Conservation (phyloP, 2,888 invertebrate species). For the Alsophila aescularia region DNA sequence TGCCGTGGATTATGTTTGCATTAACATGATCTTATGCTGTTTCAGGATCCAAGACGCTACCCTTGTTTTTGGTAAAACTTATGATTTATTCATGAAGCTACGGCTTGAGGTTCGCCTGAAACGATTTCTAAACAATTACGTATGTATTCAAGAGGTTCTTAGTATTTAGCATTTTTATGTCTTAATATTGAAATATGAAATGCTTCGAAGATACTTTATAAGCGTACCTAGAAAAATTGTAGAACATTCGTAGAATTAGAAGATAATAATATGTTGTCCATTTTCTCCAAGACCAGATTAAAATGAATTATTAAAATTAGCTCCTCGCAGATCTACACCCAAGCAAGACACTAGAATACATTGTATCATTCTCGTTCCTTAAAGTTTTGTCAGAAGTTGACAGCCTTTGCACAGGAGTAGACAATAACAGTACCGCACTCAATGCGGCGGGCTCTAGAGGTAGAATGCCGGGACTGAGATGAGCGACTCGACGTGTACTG, state of each 20-base stretch:
- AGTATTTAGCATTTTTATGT: background rate
- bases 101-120: constrained; percentile 1
- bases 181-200: background rate
- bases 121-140: constrained; percentile 23
- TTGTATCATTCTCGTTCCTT: background rate
- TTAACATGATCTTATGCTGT: constrained; percentile 17
- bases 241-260: background rate
- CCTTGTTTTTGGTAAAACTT: constrained; percentile 19
- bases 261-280: too few species aligned
- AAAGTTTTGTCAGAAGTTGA: background rate
- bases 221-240: background rate
- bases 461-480: constrained; percentile 2
- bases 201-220: background rate
- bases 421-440: constrained; percentile 3
- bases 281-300: too few species aligned
- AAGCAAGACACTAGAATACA: background rate
- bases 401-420: background rate
- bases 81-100: constrained; percentile 24
- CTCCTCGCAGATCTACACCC: background rate
- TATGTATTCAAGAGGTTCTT: constrained; percentile 16
- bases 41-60: constrained; percentile 1
- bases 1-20: background rate
- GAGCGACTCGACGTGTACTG: constrained; percentile 23
- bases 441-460: background rate
- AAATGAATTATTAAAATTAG: too few species aligned